Percentiles rank a stretch among this genome's conserved stretches.
phyloP scores from a whole-genome alignment of 2,888 invertebrate species.

The Tinea trinotella region DNA sequence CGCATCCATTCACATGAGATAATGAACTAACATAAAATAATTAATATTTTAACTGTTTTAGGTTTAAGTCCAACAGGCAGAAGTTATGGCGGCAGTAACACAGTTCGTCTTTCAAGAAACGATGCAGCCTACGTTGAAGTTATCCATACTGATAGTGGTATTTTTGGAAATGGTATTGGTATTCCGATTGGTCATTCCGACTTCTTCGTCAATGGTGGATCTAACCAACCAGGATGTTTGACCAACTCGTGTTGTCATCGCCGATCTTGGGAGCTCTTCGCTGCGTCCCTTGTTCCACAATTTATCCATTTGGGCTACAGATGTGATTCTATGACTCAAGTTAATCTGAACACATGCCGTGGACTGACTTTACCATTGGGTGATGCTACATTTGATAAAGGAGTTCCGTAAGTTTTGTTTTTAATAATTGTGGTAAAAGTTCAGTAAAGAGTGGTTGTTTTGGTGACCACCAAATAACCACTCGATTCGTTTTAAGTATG shows the following conservation, averaged over 20 bases:
- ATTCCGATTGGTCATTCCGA: constrained; percentile 19
- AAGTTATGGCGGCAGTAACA: constrained; percentile 29
- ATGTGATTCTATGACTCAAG: constrained; percentile 20
- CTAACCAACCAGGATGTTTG: constrained; percentile 19
- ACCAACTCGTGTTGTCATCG: constrained; percentile 17
- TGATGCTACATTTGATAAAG: constrained; percentile 13
- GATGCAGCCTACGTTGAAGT: constrained; percentile 30
- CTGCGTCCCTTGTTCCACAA: constrained; percentile 17
- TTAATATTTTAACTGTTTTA: not conserved
- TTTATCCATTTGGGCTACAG: constrained; percentile 18
- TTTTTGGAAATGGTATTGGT: constrained; percentile 22
- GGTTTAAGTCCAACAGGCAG: constrained; percentile 38
- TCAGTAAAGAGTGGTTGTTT: too few species aligned
- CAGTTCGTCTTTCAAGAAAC: not conserved
- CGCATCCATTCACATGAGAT: too few species aligned
- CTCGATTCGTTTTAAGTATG: too few species aligned
- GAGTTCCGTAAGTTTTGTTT: not conserved
- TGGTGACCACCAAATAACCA: too few species aligned
- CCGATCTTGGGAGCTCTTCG: constrained; percentile 20
- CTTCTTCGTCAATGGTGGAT: constrained; percentile 31
- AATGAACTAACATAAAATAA: too few species aligned
- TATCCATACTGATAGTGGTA: constrained; percentile 23
- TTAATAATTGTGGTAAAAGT: too few species aligned
- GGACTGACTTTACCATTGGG: constrained; percentile 4
- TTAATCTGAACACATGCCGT: constrained; percentile 20